These are phyloP conservation scores for Netelia melanura DNA, from an alignment of 2,888 invertebrate genomes.

Conservation along the genomic window DNA sequence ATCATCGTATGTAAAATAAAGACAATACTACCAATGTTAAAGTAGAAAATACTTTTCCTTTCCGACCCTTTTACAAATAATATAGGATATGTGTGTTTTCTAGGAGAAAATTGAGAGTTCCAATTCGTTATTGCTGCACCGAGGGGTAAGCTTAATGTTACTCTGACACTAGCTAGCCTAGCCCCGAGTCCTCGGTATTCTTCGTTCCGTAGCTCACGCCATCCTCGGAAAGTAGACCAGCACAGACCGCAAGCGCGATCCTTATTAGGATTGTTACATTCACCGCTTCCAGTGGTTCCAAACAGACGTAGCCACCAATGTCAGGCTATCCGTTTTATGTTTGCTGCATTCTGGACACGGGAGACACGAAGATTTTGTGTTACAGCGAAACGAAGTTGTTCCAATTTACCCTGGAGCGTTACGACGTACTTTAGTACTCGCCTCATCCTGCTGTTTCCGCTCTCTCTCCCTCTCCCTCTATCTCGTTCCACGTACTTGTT, in stretches of 20 bases:
- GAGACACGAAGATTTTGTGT: conserved; percentile 54
- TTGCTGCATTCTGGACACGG: conserved; percentile 44
- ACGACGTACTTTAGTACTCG: conserved; percentile 51
- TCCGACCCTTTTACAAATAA: conserved; percentile 11
- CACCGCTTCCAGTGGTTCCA: conserved; percentile 15
- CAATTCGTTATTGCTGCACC: conserved; percentile 10
- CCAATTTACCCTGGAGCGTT: conserved; percentile 52
- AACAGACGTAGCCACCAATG: conserved; percentile 37
- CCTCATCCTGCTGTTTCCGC: conserved; percentile 20
- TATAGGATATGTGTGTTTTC: conserved; percentile 11
- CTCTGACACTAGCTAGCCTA: conserved; percentile 34
- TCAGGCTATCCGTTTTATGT: conserved; percentile 44
- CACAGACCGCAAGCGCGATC: conserved; percentile 42
- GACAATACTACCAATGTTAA: neutral
- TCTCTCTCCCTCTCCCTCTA: neutral
- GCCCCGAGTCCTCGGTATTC: conserved; percentile 17
- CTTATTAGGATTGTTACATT: conserved; percentile 61
- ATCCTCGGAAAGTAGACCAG: conserved; percentile 43
- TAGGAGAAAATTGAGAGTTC: conserved; percentile 12
- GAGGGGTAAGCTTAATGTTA: conserved; percentile 30
- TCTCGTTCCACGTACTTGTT: neutral
- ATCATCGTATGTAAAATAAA: neutral
- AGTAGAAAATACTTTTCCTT: neutral
- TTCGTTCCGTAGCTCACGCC: conserved; percentile 29
- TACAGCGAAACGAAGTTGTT: conserved; percentile 55